Evolutionary conservation across 2,888 invertebrate genomes (phyloP), one percentile per base, ranked within the genome.

Genomic region (Andrena haemorrhoa): DNA sequence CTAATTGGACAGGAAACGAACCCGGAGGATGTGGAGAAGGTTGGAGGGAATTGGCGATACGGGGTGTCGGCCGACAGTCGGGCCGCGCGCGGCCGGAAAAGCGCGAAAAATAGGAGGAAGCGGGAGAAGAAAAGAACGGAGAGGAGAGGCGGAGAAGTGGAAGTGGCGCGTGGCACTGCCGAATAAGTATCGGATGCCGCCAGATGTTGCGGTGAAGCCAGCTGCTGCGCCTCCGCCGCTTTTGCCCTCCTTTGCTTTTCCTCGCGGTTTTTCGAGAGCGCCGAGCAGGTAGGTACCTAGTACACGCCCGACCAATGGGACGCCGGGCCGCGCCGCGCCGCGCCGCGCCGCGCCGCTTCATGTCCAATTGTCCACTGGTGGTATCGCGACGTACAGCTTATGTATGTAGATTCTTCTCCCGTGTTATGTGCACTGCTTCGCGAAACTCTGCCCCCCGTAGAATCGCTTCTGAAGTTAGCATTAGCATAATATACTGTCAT

Each of bases 101-200:
- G 75, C 68, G 74, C 77, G 74, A 78, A 75, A 82, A 83, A 75
- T 82, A 69, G 81, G 82, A 83, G 79, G 63, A 58, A 77, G 68
- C 63, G 58, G 68, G 75, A 56, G 75, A 53, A 73, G 61, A 65
- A 69, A 58, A 72, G 23, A 56, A 75, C 83, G 81, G 84, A 84
- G 76, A 86, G 68, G 84, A 75, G 79, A 82, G 86, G 82, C 86
- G 86, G 85, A 82, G 87, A 89, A 89, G 90, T 89, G 89, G 89
- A 89, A 88, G 87, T 89, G 93, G 93, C 93, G 93, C 93, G 93
- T 93, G 93, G 92, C 93, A 92, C 75, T 88, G 80, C 82, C 89
- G 88, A 87, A 90, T 91, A 89, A 88, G 89, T 89, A 89, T 91
- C 87, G 89, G 90, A 90, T 90, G 88, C 88, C 91, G 91, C 91